Conservation (phyloP, 2,797 vertebrate genomes). For the Schizopygopsis malacanthus region DNA sequence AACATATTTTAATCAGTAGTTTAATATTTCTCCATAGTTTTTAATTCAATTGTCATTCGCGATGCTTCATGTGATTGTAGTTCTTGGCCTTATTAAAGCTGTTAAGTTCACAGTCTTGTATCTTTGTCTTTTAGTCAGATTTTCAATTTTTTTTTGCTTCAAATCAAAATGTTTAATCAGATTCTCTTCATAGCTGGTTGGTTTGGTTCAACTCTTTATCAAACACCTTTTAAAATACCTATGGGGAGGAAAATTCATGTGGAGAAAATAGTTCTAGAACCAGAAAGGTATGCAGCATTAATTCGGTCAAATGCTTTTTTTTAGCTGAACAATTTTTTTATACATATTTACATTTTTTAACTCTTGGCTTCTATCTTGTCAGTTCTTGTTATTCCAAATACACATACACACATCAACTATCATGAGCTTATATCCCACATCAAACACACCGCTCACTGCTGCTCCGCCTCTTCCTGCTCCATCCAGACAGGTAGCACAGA, state of each 20-base stretch:
- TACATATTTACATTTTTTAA: not conserved
- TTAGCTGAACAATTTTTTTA: not conserved
- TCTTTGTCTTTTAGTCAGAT: not conserved
- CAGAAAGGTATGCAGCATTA: not conserved
- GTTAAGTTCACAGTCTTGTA: no score
- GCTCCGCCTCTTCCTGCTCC: conserved; percentile 73
- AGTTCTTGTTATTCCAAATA: not conserved
- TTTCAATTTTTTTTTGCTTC: not conserved
- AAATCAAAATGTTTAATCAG: not conserved
- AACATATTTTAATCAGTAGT: not conserved
- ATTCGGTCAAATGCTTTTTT: not conserved
- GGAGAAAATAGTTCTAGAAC: not conserved
- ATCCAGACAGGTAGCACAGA: conserved; percentile 59
- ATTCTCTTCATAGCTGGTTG: not conserved
- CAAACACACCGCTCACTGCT: conserved; percentile 72
- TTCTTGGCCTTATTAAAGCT: no score
- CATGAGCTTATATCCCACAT: conserved; percentile 47
- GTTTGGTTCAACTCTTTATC: not conserved
- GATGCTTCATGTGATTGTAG: no score
- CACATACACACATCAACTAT: conserved; percentile 44
- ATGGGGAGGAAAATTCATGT: not conserved
- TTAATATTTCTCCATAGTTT: no score
- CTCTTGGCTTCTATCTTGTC: not conserved
- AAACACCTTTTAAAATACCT: not conserved
- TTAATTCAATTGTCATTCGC: no score